Percentiles rank a stretch among this genome's conserved stretches.
phyloP scores from a whole-genome alignment of 2,888 invertebrate genomes.

The Ametastegia equiseti region DNA sequence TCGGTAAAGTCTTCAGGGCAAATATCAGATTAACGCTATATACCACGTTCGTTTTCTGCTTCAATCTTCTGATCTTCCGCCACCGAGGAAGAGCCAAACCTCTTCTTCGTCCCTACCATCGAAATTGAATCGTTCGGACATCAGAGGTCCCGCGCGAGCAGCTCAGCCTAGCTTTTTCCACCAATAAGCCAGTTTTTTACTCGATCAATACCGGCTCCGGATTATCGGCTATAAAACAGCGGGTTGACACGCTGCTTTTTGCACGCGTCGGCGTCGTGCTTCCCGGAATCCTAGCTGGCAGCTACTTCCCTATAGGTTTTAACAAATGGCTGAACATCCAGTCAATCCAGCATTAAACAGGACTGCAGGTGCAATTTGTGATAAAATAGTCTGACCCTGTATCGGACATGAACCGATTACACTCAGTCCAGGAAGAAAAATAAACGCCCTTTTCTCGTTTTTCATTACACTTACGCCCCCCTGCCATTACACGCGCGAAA shows the following conservation, averaged over 20 bases:
- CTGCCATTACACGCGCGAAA: too few relatives aligned
- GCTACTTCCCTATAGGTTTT: conserved; percentile 6
- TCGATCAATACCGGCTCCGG: conserved; percentile 41
- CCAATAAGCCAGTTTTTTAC: conserved; percentile 44
- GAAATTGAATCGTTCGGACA: conserved; percentile 41
- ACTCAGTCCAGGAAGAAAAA: not conserved
- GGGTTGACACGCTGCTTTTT: conserved; percentile 41
- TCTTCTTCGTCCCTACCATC: conserved; percentile 1
- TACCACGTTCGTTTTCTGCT: too few relatives aligned
- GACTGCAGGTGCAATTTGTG: not conserved
- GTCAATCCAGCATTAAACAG: not conserved
- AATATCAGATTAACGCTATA: not conserved
- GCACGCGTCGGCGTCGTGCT: conserved; percentile 33
- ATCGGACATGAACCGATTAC: not conserved
- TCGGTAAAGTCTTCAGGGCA: not conserved
- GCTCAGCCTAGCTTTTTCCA: conserved; percentile 25
- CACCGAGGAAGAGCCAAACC: not conserved
- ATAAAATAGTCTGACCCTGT: not conserved
- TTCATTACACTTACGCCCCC: too few relatives aligned
- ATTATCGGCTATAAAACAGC: conserved; percentile 44
- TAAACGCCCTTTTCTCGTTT: too few relatives aligned
- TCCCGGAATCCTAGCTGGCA: conserved; percentile 5
- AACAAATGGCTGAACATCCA: conserved; percentile 7
- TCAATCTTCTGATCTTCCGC: not conserved
- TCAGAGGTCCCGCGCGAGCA: not conserved